These are phyloP conservation scores for Potamarius usumacintae DNA, from an alignment of 2,113 vertebrate species.

Conservation along the genomic window DNA sequence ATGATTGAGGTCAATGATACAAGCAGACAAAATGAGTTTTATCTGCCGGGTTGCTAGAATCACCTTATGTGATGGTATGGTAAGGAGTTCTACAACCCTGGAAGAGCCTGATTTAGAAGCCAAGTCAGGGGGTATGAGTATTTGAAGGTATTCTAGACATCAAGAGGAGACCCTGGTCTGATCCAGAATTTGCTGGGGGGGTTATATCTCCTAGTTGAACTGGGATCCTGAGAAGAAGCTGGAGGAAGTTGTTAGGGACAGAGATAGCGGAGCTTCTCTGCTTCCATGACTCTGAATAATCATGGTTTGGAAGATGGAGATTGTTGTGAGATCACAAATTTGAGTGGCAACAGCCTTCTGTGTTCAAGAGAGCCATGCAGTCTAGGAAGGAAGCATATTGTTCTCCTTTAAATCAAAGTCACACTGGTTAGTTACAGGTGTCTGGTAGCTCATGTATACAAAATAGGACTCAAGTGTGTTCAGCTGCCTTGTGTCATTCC, in stretches of 20 bases:
- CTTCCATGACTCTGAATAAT: not conserved
- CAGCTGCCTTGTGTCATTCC: not conserved
- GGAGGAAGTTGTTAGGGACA: not conserved
- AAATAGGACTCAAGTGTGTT: not conserved
- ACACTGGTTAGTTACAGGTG: not conserved
- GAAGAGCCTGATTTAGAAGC: not conserved
- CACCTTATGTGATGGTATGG: not conserved
- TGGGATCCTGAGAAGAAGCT: not conserved
- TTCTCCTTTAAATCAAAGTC: not conserved
- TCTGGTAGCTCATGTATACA: not conserved
- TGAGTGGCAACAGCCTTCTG: not conserved
- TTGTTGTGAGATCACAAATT: not conserved
- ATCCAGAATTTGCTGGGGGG: not conserved
- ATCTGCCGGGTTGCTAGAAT: not conserved
- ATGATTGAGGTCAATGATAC: not conserved
- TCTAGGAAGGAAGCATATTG: not conserved
- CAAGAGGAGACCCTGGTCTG: not conserved
- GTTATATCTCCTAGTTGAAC: not conserved
- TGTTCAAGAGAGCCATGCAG: not conserved
- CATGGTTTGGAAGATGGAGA: not conserved
- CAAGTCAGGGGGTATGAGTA: not conserved
- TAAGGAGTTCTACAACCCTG: not conserved
- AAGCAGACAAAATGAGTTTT: not conserved
- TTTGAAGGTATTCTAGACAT: not conserved
- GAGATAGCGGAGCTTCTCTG: not conserved